phyloP scores from a whole-genome alignment of 2,797 vertebrate species.

The Knipowitschia caucasica region DNA sequence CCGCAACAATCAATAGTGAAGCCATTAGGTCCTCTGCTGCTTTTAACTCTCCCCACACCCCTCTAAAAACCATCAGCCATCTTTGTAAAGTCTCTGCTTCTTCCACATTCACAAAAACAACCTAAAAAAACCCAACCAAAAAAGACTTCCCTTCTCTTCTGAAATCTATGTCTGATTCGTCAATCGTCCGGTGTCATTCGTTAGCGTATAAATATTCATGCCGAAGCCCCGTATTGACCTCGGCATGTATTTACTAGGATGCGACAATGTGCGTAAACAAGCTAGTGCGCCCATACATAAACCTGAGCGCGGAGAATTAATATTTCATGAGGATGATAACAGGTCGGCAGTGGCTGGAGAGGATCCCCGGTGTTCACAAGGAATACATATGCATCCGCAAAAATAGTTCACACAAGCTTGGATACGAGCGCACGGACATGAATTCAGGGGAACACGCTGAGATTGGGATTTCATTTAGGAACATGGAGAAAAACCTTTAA shows the following conservation, averaged over 20 bases:
- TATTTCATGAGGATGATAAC: conserved; percentile 43
- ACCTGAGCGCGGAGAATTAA: conserved; percentile 39
- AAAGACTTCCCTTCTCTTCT: too few relatives aligned
- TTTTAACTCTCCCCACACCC: not conserved
- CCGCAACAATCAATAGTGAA: not conserved
- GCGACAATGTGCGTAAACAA: conserved; percentile 16
- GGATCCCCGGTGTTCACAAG: conserved; percentile 33
- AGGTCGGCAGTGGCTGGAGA: conserved; percentile 30
- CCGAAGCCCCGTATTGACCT: conserved; percentile 28
- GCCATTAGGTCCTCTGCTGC: not conserved
- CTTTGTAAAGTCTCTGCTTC: not conserved
- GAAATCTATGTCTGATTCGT: not conserved
- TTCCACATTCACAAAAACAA: not conserved
- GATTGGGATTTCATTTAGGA: not conserved
- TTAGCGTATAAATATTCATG: conserved; percentile 6
- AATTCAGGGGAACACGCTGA: conserved; percentile 7
- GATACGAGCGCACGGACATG: conserved; percentile 5
- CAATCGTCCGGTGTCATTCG: not conserved
- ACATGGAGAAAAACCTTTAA: conserved; percentile 11
- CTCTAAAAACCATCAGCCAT: not conserved
- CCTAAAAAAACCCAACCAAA: not conserved
- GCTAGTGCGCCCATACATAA: not conserved
- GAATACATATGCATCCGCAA: conserved; percentile 5
- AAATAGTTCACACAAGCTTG: not conserved
- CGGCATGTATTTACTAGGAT: conserved; percentile 7